Conservation (phyloP, 2,113 vertebrate genomes). For the Rynchops niger region DNA sequence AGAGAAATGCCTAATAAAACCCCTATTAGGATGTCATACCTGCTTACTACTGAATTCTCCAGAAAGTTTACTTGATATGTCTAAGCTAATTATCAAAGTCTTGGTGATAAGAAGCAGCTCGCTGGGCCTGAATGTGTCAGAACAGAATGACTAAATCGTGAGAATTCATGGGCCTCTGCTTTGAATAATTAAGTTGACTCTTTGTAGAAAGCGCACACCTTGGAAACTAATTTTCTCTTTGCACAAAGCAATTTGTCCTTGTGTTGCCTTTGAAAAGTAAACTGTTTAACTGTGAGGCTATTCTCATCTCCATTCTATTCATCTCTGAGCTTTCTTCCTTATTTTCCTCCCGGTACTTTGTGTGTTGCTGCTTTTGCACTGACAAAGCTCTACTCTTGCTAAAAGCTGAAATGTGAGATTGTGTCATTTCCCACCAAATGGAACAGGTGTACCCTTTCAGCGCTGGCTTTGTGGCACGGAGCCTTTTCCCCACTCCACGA, state of each 20-base stretch:
- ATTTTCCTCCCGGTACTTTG: not conserved
- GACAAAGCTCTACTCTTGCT: not conserved
- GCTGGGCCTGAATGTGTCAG: slow-evolving; percentile 78
- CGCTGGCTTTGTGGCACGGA: not conserved
- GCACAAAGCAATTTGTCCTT: slow-evolving; percentile 81
- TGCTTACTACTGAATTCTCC: slow-evolving; percentile 86
- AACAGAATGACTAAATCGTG: slow-evolving; percentile 81
- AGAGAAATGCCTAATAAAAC: slow-evolving; percentile 85
- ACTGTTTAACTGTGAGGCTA: slow-evolving; percentile 59
- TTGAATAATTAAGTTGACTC: slow-evolving; percentile 86
- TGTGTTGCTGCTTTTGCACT: not conserved
- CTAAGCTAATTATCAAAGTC: slow-evolving; percentile 88
- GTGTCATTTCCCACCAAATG: not conserved
- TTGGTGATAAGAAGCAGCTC: slow-evolving; percentile 85
- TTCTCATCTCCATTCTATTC: slow-evolving; percentile 44
- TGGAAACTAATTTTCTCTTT: slow-evolving; percentile 79
- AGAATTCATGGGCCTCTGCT: slow-evolving; percentile 80
- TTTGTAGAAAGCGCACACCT: slow-evolving; percentile 75
- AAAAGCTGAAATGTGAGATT: not conserved
- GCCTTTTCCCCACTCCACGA: not conserved
- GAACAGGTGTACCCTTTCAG: not conserved
- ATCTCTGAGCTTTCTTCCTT: not conserved
- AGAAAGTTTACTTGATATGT: slow-evolving; percentile 88
- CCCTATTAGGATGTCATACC: slow-evolving; percentile 90
- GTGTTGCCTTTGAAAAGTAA: slow-evolving; percentile 83